Percentiles rank a stretch among this genome's conserved stretches.
Conservation (phyloP, 1,140 invertebrate genomes). For the Drosophila kanapiae region DNA sequence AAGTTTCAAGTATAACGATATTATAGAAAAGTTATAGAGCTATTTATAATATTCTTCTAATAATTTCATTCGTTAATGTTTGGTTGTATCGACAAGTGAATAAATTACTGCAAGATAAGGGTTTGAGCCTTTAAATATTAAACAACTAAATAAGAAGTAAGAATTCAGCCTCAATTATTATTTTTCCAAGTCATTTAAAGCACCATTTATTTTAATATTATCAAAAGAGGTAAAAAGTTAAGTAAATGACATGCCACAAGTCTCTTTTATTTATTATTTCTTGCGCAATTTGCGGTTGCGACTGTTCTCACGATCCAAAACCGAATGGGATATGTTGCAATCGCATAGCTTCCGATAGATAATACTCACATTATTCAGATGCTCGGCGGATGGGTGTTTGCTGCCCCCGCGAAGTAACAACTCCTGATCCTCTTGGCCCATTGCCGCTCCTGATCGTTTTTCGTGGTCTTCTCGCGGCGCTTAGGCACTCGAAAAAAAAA, state of each 20-base stretch:
- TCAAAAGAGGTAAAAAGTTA: neutral
- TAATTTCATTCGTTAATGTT: neutral
- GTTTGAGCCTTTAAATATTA: neutral
- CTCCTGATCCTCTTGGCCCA: slow-evolving; percentile 84
- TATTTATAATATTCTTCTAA: neutral
- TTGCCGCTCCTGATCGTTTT: slow-evolving; percentile 15
- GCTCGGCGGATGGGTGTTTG: slow-evolving; percentile 76
- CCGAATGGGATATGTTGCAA: slow-evolving; percentile 21
- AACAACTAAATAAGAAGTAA: neutral
- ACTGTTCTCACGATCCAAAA: slow-evolving; percentile 61
- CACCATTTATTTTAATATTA: neutral
- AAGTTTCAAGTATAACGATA: neutral
- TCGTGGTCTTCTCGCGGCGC: neutral
- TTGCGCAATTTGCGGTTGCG: slow-evolving; percentile 38
- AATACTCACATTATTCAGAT: slow-evolving; percentile 71
- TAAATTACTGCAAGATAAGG: no score
- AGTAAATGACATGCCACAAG: neutral
- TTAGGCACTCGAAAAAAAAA: slow-evolving; percentile 21
- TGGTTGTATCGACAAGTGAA: no score
- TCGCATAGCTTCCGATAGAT: slow-evolving; percentile 3
- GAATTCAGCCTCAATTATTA: neutral
- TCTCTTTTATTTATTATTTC: slow-evolving; percentile 1
- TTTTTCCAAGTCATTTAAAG: neutral
- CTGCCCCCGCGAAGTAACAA: slow-evolving; percentile 72
- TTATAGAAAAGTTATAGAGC: no score